These are phyloP conservation scores for Agrochola litura DNA, from an alignment of 2,888 invertebrate species.

Conservation along the genomic window DNA sequence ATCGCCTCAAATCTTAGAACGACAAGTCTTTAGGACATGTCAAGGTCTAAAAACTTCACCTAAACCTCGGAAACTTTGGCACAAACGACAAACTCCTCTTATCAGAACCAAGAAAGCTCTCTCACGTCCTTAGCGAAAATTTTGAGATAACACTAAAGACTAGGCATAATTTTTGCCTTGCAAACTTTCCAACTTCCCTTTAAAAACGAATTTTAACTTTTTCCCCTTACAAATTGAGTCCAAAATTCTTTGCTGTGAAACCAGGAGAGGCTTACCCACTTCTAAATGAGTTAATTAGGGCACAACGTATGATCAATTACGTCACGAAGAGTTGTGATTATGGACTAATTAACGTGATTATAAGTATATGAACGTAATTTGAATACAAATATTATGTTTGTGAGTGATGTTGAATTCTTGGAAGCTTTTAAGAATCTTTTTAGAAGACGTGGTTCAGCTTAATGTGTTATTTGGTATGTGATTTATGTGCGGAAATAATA, in stretches of 20 bases:
- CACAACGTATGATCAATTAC: slow-evolving; percentile 66
- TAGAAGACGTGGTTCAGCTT: not conserved
- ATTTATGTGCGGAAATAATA: slow-evolving; percentile 2
- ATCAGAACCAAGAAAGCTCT: slow-evolving; percentile 47
- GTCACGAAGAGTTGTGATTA: slow-evolving; percentile 58
- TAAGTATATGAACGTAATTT: slow-evolving; percentile 37
- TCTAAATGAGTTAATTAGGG: slow-evolving; percentile 58
- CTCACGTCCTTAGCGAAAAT: slow-evolving; percentile 40
- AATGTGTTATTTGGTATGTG: slow-evolving; percentile 16
- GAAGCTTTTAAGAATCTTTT: not conserved
- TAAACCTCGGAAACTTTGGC: slow-evolving; percentile 37
- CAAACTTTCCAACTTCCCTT: not conserved
- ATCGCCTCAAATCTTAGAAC: slow-evolving; percentile 25
- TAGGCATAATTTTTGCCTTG: slow-evolving; percentile 49
- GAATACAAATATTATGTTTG: slow-evolving; percentile 45
- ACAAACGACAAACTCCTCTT: slow-evolving; percentile 46
- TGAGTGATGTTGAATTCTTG: slow-evolving; percentile 14
- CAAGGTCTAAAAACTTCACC: slow-evolving; percentile 24
- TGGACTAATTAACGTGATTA: slow-evolving; percentile 61
- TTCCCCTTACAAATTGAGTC: not conserved
- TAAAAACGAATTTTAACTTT: slow-evolving; percentile 11
- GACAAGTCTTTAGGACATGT: slow-evolving; percentile 22
- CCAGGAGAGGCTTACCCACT: slow-evolving; percentile 15
- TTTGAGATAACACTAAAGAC: slow-evolving; percentile 53
- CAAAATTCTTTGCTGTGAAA: not conserved